Evolutionary conservation across 1,140 invertebrate genomes (phyloP).

Genomic region (Ceratina calcarata): DNA sequence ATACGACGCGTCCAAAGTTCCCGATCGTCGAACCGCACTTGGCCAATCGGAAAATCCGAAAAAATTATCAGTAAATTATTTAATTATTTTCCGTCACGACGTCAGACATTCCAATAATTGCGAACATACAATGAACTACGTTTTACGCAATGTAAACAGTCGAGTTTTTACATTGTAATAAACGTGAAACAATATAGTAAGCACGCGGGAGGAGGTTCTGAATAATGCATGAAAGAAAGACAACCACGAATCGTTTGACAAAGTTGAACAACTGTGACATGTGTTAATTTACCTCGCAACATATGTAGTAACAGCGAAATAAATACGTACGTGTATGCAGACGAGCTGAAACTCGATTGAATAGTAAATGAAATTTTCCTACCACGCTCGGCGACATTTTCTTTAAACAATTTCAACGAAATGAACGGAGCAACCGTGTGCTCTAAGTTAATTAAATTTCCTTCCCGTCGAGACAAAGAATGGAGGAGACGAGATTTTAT

Average conservation of each 20-base stretch:
- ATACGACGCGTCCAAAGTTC: neutral
- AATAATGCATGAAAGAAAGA: slow-evolving; percentile 41
- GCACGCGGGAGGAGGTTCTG: neutral
- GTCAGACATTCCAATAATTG: too few species aligned
- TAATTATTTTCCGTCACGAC: too few species aligned
- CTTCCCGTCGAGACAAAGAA: neutral
- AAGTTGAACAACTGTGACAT: slow-evolving; percentile 19
- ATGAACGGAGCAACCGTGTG: neutral
- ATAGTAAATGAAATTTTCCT: neutral
- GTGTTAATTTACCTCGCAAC: neutral
- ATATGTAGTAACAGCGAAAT: neutral
- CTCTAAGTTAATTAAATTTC: slow-evolving; percentile 24
- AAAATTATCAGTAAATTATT: too few species aligned
- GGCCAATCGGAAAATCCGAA: too few species aligned
- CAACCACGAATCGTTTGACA: slow-evolving; percentile 19
- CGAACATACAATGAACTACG: too few species aligned
- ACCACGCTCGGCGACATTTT: neutral
- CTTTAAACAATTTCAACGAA: neutral
- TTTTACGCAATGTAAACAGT: too few species aligned
- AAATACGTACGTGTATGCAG: neutral
- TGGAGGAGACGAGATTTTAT: neutral
- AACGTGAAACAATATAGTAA: neutral
- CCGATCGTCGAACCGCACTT: too few species aligned
- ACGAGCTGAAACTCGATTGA: slow-evolving; percentile 10
- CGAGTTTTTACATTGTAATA: neutral